Conservation (phyloP, 2,888 invertebrate genomes). For the Zelleria hepariella region DNA sequence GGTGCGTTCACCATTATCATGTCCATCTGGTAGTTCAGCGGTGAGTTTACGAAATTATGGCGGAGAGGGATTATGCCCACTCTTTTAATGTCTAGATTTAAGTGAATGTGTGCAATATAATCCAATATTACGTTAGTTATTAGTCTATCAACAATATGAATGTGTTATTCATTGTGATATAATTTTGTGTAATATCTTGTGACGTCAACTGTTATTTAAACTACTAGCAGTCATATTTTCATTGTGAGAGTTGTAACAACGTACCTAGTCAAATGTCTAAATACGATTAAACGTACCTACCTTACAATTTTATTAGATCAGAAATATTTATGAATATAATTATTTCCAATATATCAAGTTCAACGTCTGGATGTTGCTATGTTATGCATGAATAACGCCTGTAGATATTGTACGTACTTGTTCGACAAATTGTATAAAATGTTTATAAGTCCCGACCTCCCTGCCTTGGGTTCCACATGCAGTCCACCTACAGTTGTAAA, state of each 20-base stretch:
- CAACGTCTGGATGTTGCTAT: slow-evolving; percentile 34
- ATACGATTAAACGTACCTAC: no score
- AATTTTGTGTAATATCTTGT: slow-evolving; percentile 21
- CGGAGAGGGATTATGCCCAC: slow-evolving; percentile 72
- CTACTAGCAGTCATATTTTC: not conserved
- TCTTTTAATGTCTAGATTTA: slow-evolving; percentile 46
- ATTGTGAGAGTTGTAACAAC: not conserved
- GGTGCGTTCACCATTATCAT: slow-evolving; percentile 51
- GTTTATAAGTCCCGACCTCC: slow-evolving; percentile 11
- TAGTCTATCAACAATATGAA: slow-evolving; percentile 36
- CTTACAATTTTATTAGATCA: no score
- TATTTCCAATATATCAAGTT: slow-evolving; percentile 23
- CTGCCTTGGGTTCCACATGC: slow-evolving; percentile 34
- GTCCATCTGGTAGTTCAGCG: slow-evolving; percentile 64
- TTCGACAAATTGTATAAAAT: slow-evolving; percentile 30
- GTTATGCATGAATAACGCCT: slow-evolving; percentile 27
- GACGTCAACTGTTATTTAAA: not conserved
- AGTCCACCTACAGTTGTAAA: slow-evolving; percentile 43
- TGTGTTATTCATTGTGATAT: slow-evolving; percentile 22
- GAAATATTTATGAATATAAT: slow-evolving; percentile 6
- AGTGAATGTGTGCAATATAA: slow-evolving; percentile 67
- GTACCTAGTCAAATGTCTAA: not conserved
- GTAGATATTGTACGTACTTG: slow-evolving; percentile 58
- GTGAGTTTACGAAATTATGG: slow-evolving; percentile 71
- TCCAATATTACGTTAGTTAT: slow-evolving; percentile 52